Evolutionary conservation across 1,140 invertebrate species (phyloP).

Genomic region (Spodoptera litura): DNA sequence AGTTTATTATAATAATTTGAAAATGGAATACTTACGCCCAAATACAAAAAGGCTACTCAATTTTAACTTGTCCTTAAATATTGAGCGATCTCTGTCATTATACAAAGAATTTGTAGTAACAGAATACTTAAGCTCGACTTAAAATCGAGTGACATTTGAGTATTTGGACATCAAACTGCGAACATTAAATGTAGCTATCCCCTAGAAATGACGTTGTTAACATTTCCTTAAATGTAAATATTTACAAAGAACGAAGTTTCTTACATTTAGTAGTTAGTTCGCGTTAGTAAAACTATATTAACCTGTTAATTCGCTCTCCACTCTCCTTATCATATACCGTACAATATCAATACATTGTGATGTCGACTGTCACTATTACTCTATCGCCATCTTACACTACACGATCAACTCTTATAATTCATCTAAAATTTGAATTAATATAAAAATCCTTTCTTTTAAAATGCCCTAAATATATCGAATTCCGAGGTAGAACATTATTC

Average conservation of each 20-base stretch:
- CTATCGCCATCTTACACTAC: constrained; percentile 42
- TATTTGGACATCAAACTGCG: not conserved
- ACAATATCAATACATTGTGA: constrained; percentile 44
- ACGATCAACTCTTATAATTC: constrained; percentile 38
- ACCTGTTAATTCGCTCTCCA: constrained; percentile 49
- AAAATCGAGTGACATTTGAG: no score
- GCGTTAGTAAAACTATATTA: constrained; percentile 52
- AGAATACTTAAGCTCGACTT: no score
- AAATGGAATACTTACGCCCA: not conserved
- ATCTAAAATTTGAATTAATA: constrained; percentile 43
- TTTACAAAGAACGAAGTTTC: constrained; percentile 49
- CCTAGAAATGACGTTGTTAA: constrained; percentile 42
- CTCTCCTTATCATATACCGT: constrained; percentile 5
- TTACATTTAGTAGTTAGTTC: constrained; percentile 50
- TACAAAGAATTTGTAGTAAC: no score
- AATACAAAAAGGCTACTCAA: no score
- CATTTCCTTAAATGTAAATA: constrained; percentile 49
- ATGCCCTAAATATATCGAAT: constrained; percentile 36
- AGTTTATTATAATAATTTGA: constrained; percentile 14
- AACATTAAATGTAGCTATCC: constrained; percentile 48
- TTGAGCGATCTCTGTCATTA: no score
- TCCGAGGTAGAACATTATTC: constrained; percentile 43
- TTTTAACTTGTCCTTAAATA: no score
- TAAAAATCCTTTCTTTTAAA: constrained; percentile 42
- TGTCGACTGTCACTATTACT: constrained; percentile 31